Base-by-base conservation (phyloP, 2,113 vertebrate genomes). In the Lepisosteus oculatus region DNA sequence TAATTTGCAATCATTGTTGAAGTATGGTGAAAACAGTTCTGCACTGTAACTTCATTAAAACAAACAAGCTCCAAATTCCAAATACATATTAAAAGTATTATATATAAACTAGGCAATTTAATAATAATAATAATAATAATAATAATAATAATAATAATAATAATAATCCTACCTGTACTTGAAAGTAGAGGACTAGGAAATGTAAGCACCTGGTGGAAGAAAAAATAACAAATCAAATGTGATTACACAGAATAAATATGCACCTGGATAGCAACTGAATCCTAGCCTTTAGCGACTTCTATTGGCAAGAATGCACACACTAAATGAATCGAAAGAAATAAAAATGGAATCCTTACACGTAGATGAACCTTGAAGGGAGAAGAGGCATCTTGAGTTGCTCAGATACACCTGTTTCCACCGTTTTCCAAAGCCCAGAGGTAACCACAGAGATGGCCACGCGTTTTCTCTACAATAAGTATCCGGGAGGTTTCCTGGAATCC, bases 331-430 rank as follows among this genome's bases (percentile, higher is more conserved):
- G 54, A 29, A 69, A 72, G 65, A 45, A 44, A 57, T 75, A 77
- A 80, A 73, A 72, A 73, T 74, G 64, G 76, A 66, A 80, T 72
- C 85, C 91, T 93, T 91, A 93, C 91, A 93, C 84, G 86, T 93
- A 93, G 77, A 91, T 85, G 85, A 90, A 91, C 85, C 90, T 90
- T 73, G 91, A 92, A 85, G 90, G 91, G 79, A 91, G 83, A 77
- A 79, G 78, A 83, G 88, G 92, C 91, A 93, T 93, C 85, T 87
- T 92, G 85, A 78, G 79, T 83, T 65, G 80, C 76, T 83, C 83
- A 81, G 84, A 86, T 89, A 80, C 91, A 93, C 90, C 91, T 93
- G 91, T 89, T 87, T 88, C 85, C 88, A 87, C 85, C 78, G 84
- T 85, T 76, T 84, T 80, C 68, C 78, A 85, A 84, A 72, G 80